Percentiles rank a stretch among this genome's conserved stretches.
These are phyloP conservation scores for Tylochromis polylepis DNA, from an alignment of 2,113 vertebrate species.

Conservation along the genomic window DNA sequence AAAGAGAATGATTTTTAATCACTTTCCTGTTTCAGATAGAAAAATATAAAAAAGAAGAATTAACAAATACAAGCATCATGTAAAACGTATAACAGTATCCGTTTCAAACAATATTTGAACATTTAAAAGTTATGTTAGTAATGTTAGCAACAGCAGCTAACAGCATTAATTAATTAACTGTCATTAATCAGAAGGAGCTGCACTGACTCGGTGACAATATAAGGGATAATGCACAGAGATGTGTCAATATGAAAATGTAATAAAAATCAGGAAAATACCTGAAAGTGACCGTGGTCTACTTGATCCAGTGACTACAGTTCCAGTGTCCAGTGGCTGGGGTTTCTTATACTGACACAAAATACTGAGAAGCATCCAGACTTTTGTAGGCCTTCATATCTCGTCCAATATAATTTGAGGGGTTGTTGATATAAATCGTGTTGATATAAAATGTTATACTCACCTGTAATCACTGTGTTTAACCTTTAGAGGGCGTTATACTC, in stretches of 20 bases:
- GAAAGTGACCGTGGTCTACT: not conserved
- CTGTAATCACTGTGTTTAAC: not conserved
- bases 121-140: not conserved
- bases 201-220: not conserved
- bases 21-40: no score
- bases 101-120: not conserved
- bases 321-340: not conserved
- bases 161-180: no score
- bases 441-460: rapidly evolving
- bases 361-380: not conserved
- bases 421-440: not conserved
- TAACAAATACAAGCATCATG: not conserved
- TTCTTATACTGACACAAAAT: not conserved
- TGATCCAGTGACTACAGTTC: not conserved
- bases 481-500: not conserved
- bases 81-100: not conserved
- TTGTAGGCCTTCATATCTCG: not conserved
- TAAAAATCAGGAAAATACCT: not conserved
- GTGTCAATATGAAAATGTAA: not conserved
- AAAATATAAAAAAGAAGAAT: no score
- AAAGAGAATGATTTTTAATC: no score
- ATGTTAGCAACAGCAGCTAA: not conserved
- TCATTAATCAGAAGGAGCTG: no score
- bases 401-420: not conserved
- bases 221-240: not conserved